Conservation (phyloP, 1,140 invertebrate species). For the Philaenus spumarius region DNA sequence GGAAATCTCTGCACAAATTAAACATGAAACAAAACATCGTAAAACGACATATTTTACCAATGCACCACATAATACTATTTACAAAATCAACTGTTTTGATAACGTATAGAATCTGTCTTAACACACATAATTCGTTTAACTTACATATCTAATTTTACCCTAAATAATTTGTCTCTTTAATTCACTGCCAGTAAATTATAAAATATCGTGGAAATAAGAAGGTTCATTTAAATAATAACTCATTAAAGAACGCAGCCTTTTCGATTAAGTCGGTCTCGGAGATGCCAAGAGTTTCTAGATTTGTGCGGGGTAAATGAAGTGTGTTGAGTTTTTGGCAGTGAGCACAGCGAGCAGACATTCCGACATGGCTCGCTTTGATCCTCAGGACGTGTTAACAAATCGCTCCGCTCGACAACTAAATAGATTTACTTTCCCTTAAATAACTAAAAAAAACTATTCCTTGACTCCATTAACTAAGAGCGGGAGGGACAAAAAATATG, state of each 20-base stretch:
- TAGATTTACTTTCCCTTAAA: slow-evolving; percentile 15
- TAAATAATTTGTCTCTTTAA: no score
- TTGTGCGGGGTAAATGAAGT: slow-evolving; percentile 13
- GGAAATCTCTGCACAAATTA: no score
- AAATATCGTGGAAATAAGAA: no score
- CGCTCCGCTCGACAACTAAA: slow-evolving; percentile 8
- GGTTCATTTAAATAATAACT: not conserved
- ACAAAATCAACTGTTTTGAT: no score
- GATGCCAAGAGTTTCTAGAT: slow-evolving; percentile 2
- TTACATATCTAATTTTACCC: no score
- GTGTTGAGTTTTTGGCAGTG: not conserved
- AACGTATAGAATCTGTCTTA: no score
- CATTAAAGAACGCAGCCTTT: slow-evolving; percentile 12
- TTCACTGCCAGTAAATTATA: no score
- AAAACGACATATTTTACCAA: no score
- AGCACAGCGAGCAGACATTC: not conserved
- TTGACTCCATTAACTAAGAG: slow-evolving; percentile 1
- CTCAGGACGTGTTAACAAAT: slow-evolving; percentile 9
- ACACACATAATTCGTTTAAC: no score
- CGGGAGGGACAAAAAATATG: no score
- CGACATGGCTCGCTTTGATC: not conserved
- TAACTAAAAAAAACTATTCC: slow-evolving; percentile 13
- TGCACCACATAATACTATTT: no score
- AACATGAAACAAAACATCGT: no score
- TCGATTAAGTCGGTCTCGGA: slow-evolving; percentile 5